Conservation (phyloP, 1,140 invertebrate genomes). For the Pogonomyrmex californicus region DNA sequence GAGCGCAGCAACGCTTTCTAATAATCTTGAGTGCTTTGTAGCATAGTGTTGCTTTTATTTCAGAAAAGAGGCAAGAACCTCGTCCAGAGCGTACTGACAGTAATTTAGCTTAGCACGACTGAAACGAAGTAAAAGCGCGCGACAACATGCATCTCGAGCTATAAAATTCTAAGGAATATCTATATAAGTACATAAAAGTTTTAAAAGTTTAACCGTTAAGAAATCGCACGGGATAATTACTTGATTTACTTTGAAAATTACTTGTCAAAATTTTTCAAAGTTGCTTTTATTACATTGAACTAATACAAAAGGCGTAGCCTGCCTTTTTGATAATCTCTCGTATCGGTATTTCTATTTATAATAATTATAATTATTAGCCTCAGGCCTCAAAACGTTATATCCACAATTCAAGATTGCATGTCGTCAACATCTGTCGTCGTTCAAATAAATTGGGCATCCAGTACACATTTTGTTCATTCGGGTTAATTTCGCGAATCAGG, state of each 20-base stretch:
- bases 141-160: constrained; percentile 13
- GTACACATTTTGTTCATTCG: background rate
- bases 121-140: constrained; percentile 27
- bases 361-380: constrained; percentile 9
- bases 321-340: background rate
- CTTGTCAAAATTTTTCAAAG: constrained; percentile 11
- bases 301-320: background rate
- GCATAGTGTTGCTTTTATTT: constrained; percentile 44
- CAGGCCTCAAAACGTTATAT: background rate
- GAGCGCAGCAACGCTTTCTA: constrained; percentile 19
- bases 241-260: background rate
- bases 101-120: constrained; percentile 45
- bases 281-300: background rate
- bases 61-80: constrained; percentile 33
- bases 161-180: constrained; percentile 14
- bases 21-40: constrained; percentile 57
- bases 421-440: background rate
- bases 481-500: constrained; percentile 35
- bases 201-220: background rate
- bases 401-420: background rate
- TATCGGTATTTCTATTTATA: background rate
- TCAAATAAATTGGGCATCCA: background rate
- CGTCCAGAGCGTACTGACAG: constrained; percentile 21
- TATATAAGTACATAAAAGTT: background rate
- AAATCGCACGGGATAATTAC: background rate